Percentiles rank a stretch among this genome's conserved stretches.
Evolutionary conservation across 2,113 vertebrate genomes (phyloP).

Genomic region (Neotoma lepida): DNA sequence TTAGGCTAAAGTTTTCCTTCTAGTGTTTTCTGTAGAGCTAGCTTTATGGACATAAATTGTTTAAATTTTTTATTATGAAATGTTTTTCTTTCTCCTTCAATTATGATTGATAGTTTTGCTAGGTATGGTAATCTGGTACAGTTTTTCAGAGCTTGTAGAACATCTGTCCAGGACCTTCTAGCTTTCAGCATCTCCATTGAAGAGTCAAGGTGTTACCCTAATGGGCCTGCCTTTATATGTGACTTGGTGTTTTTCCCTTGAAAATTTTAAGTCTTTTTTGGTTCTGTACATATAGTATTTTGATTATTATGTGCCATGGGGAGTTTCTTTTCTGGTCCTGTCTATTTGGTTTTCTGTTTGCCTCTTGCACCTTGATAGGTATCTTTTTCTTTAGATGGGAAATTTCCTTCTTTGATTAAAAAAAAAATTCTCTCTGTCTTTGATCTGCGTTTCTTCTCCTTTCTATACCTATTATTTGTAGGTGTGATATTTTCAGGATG

Average conservation of each 20-base stretch:
- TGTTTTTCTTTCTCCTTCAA: neutral
- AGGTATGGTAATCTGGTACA: neutral
- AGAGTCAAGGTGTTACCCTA: neutral
- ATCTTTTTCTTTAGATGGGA: neutral
- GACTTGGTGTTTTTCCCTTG: neutral
- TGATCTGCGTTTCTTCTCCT: neutral
- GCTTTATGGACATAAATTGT: neutral
- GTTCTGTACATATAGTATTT: neutral
- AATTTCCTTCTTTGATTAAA: neutral
- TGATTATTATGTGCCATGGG: neutral
- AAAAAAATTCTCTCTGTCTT: neutral
- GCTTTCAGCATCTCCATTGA: neutral
- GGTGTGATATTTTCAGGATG: neutral
- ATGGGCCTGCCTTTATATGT: neutral
- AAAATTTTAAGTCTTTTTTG: neutral
- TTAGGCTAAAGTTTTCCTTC: neutral
- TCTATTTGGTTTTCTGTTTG: neutral
- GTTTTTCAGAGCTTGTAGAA: neutral
- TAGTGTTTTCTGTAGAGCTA: neutral
- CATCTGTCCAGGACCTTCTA: neutral
- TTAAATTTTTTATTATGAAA: neutral
- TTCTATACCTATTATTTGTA: neutral
- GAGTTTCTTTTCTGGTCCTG: neutral
- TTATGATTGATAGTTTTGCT: neutral
- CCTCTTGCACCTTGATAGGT: neutral